Conservation (phyloP, 1,140 invertebrate species). For the Brachionus sp. region DNA sequence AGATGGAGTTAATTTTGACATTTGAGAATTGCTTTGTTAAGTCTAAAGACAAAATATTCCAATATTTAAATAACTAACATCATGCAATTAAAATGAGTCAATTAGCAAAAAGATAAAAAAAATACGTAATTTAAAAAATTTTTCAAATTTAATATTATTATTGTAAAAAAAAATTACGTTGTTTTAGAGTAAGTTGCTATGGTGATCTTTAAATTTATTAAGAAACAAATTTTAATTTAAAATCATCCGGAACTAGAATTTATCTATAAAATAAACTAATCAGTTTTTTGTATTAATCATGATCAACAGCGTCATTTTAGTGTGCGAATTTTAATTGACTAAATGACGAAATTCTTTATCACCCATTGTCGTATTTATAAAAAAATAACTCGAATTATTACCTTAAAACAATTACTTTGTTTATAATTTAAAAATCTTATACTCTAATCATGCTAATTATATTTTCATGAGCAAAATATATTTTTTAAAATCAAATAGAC, state of each 20-base stretch:
- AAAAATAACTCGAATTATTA: too few relatives aligned
- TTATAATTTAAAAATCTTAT: too few relatives aligned
- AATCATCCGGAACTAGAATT: background rate
- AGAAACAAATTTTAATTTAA: background rate
- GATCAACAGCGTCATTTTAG: background rate
- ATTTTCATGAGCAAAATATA: too few relatives aligned
- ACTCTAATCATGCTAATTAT: too few relatives aligned
- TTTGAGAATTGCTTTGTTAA: background rate
- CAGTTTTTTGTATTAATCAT: background rate
- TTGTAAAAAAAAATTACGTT: background rate
- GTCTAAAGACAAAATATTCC: background rate
- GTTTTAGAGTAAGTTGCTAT: background rate
- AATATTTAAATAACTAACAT: background rate
- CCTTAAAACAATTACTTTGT: too few relatives aligned
- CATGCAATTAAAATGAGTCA: background rate
- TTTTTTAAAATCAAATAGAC: too few relatives aligned
- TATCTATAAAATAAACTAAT: too few relatives aligned
- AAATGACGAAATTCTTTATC: background rate
- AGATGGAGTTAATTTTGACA: background rate
- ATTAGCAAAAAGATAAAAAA: background rate
- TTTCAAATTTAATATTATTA: too few relatives aligned
- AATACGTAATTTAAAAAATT: background rate
- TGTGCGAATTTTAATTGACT: too few relatives aligned
- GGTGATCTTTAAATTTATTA: background rate
- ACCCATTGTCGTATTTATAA: background rate